Evolutionary conservation across 2,888 invertebrate species (phyloP).

Genomic region (Plutella xylostella): DNA sequence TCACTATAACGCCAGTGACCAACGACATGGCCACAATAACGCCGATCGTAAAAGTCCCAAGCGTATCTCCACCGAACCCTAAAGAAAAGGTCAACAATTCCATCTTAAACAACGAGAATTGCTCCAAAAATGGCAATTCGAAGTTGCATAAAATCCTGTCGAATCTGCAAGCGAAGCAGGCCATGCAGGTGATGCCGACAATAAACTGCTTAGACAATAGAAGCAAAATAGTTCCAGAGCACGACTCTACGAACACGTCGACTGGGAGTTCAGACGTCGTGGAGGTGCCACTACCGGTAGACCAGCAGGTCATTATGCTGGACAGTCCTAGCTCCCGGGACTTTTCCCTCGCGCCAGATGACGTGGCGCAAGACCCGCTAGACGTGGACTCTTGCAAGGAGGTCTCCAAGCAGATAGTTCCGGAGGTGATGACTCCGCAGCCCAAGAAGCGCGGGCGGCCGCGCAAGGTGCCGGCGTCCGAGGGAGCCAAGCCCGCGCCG

Average conservation of each 20-base stretch:
- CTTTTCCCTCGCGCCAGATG: slow-evolving; percentile 39
- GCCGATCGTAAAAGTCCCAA: slow-evolving; percentile 12
- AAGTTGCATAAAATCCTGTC: slow-evolving; percentile 59
- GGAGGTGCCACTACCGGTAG: slow-evolving; percentile 31
- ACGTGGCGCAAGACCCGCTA: slow-evolving; percentile 55
- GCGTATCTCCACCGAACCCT: slow-evolving; percentile 32
- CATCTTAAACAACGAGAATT: slow-evolving; percentile 53
- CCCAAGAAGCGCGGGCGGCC: slow-evolving; percentile 62
- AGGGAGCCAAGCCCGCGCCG: slow-evolving; percentile 36
- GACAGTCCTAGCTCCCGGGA: slow-evolving; percentile 58
- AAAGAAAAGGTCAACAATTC: slow-evolving; percentile 42
- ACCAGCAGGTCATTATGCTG: slow-evolving; percentile 54
- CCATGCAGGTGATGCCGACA: slow-evolving; percentile 42
- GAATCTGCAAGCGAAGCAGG: slow-evolving; percentile 55
- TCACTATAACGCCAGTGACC: slow-evolving; percentile 44
- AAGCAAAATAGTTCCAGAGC: slow-evolving; percentile 32
- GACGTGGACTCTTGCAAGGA: slow-evolving; percentile 42
- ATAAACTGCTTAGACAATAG: slow-evolving; percentile 38
- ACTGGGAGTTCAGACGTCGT: slow-evolving; percentile 43
- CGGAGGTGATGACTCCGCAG: slow-evolving; percentile 43
- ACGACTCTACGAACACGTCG: slow-evolving; percentile 44
- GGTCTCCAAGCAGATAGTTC: slow-evolving; percentile 24
- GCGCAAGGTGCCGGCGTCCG: slow-evolving; percentile 50
- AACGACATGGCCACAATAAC: slow-evolving; percentile 23
- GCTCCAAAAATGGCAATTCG: slow-evolving; percentile 65